Percentiles rank a stretch among this genome's conserved stretches.
phyloP scores from a whole-genome alignment of 53 echinoderm and acorn worm species.

The Holothuria leucospilota region DNA sequence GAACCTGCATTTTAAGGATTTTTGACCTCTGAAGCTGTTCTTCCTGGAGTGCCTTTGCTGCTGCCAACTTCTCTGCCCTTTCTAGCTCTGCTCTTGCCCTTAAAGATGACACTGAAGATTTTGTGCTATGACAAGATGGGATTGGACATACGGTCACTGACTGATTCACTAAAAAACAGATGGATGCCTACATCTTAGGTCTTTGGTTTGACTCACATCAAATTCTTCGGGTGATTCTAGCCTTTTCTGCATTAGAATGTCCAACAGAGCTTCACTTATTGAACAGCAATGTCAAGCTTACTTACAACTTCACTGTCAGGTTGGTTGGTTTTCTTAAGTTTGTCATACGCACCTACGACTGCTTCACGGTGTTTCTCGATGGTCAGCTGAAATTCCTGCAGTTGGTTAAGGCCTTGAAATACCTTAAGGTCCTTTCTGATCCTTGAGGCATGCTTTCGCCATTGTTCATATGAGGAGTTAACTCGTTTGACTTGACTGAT shows the following conservation, averaged over 20 bases:
- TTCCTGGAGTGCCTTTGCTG: too few species aligned
- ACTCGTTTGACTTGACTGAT: not conserved
- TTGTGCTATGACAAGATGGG: not conserved
- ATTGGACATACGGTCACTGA: not conserved
- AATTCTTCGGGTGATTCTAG: too few species aligned
- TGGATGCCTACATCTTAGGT: not conserved
- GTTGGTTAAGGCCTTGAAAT: not conserved
- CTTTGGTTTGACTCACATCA: not conserved
- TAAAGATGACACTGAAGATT: not conserved
- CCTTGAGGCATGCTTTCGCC: not conserved
- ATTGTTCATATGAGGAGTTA: not conserved
- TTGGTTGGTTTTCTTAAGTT: not conserved
- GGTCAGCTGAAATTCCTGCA: not conserved
- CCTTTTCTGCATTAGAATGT: not conserved
- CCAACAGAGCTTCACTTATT: not conserved
- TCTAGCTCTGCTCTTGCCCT: not conserved
- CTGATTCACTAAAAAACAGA: constrained; percentile 1
- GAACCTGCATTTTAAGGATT: constrained; percentile 8
- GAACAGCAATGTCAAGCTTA: constrained; percentile 7
- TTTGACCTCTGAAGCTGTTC: constrained; percentile 10
- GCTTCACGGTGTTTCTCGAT: not conserved
- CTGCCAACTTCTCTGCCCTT: too few species aligned
- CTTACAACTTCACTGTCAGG: not conserved
- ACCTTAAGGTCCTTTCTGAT: not conserved
- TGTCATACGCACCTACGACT: not conserved